Base-by-base conservation (phyloP, 2,113 vertebrate genomes). In the Stegastes partitus region DNA sequence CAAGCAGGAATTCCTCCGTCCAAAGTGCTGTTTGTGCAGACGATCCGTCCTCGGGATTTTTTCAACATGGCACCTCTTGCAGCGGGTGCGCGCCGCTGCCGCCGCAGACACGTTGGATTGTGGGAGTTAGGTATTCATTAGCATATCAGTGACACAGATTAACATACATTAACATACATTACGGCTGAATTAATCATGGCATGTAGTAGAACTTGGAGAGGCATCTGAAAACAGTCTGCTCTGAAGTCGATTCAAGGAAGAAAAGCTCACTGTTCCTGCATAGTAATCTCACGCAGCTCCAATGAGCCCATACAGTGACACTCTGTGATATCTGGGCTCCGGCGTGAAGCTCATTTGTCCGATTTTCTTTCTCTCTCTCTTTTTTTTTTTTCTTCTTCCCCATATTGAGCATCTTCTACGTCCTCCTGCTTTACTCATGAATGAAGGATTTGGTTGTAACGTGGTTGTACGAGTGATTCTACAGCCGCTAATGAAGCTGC, bases 151-250 rank as follows among this genome's bases (percentile, higher is more conserved):
- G 89, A 91, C 90, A 93, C 84, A 92, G 93, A 95, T 95, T 94
- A 94, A 85, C 92, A 93, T 94, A 94, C 59, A 94, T 93, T 95
- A 92, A 87, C 94, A 94, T 94, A 93, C 67, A 93, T 93, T 94
- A 91, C 49, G 18, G 72, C 59, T 91, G 87, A 90, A 91, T 92
- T 92, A 92, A 91, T 89, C 89, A 90, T 86, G 83, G 75, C 66
- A 77, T 89, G 85, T 81, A 84, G 83, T 84, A 91, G 83, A 91
- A 90, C 61, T 90, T 91, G 90, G 87, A 94, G 83, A 81, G 73
- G 85, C 86, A 90, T 92, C 90, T 93, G 88, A 91, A 91, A 90
- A 84, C 79, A 57, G 79, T 55, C 67, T 84, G 84, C 86, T 91
- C 79, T 90, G 85, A 92, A 87, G 86, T 84, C 25, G 54, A 80